These are phyloP conservation scores for Pedetes capensis DNA, from an alignment of 2,113 vertebrate species.

Conservation along the genomic window DNA sequence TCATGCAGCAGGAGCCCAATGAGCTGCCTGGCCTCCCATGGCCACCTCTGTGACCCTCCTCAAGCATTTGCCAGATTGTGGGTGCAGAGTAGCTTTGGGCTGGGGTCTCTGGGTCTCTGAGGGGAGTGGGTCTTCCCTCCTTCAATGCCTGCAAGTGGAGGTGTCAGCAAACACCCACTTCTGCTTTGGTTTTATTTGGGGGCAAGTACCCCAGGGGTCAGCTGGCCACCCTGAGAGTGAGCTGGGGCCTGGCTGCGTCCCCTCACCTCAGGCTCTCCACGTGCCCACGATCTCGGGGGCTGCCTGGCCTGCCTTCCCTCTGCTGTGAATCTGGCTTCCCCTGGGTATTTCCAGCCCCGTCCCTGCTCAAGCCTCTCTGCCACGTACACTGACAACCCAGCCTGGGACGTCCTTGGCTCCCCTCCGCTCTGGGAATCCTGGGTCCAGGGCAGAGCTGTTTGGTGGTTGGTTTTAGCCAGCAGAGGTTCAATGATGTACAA, in stretches of 20 bases:
- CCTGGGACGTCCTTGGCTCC: neutral
- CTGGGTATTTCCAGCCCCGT: neutral
- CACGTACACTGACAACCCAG: neutral
- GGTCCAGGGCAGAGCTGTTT: neutral
- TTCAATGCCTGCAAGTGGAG: too few relatives aligned
- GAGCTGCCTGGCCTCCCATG: neutral
- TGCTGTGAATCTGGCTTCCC: neutral
- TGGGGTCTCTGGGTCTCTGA: too few relatives aligned
- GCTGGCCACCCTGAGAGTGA: too few relatives aligned
- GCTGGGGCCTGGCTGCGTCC: too few relatives aligned
- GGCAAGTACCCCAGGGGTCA: neutral
- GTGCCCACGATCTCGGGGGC: neutral
- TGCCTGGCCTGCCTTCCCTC: neutral
- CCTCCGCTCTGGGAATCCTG: neutral
- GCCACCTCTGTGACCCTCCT: neutral
- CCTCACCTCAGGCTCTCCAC: neutral
- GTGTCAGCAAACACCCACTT: accelerated
- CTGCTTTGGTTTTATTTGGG: neutral
- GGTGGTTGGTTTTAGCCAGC: neutral
- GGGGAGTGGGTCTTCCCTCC: neutral
- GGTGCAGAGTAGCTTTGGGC: neutral
- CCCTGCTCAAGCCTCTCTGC: neutral
- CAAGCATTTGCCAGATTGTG: neutral
- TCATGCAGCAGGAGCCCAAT: neutral
- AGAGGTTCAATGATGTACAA: too few relatives aligned